Base-by-base conservation (phyloP, 92 coral and sea anemone genomes). In the Parazoanthus darwini region DNA sequence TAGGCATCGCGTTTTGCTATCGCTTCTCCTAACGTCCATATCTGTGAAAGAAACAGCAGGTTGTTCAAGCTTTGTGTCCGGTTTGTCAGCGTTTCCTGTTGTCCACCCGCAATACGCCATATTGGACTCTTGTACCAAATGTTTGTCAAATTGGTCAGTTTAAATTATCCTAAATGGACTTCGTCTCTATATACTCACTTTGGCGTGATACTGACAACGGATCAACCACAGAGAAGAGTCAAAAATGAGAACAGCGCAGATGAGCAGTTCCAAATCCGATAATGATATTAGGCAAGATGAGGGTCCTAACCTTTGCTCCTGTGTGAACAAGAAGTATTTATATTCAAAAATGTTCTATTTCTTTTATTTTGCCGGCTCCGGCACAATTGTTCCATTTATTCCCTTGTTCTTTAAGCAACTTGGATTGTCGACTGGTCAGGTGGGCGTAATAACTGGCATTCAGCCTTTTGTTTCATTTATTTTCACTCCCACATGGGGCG, bases 401-500 rank as follows among this genome's bases (percentile, higher is more conserved):
- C 90, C 92, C 42, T 67, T 90, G 36, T 90, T 90, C 42, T 90
- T 86, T 18, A 90, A 90, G 50, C 91, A 87, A 37, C 88, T 90
- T 15, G 92, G 93, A 46, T 58, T 91, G 63, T 81, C 91, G 18
- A 84, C 93, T 23, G 67, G 36, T 22, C 79, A 83, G 50, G 93
- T 86, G 83, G 93, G 93, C 25, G 80, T 91, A 72, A 88, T 91
- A 22, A 87, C 93, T 35, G 93, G 93, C 43, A 56, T 88, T 48
- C 93, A 91, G 77, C 93, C 93, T 5, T 91, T 91, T 82, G 70
- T 91, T 46, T 91, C 93, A 8, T 91, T 91, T 67, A 29, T 88
- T 87, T 91, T 82, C 77, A 91, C 85, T 66, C 93, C 93, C 13
- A 43, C 80, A 44, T 91, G 93, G 93, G 91, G 93, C 26, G 93